Conservation (phyloP, 2,113 vertebrate species). For the Phodopus roborovskii region DNA sequence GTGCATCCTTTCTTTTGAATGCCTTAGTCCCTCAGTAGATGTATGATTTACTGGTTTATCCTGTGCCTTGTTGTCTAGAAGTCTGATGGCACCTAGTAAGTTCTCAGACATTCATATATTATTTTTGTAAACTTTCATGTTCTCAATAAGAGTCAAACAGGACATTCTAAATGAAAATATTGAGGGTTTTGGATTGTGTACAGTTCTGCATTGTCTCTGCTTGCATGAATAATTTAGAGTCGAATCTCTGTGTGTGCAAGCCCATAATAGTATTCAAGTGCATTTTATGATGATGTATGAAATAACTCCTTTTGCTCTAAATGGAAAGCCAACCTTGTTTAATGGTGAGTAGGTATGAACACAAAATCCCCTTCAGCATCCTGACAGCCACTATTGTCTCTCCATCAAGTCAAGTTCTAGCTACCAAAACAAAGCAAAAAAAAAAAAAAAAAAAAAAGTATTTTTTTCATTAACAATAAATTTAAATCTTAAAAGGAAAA, state of each 20-base stretch:
- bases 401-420: conserved; percentile 3
- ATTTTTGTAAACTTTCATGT: conserved; percentile 18
- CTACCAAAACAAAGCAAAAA: conserved; percentile 2
- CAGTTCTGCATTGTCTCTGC: neutral
- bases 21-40: neutral
- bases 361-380: conserved; percentile 14
- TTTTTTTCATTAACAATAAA: conserved; percentile 33
- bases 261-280: neutral
- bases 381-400: neutral
- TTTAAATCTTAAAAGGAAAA: neutral
- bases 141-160: conserved; percentile 25
- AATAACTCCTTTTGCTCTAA: conserved; percentile 5
- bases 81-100: neutral
- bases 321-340: conserved; percentile 15
- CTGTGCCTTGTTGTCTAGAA: neutral
- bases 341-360: neutral
- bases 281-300: neutral
- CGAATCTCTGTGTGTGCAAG: neutral
- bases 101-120: neutral
- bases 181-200: neutral
- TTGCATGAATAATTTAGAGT: conserved; percentile 51
- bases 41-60: neutral
- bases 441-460: no score
- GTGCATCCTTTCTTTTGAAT: neutral
- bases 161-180: conserved; percentile 32